These are phyloP conservation scores for Crotalus viridis DNA, from an alignment of 2,113 vertebrate species.

Conservation along the genomic window DNA sequence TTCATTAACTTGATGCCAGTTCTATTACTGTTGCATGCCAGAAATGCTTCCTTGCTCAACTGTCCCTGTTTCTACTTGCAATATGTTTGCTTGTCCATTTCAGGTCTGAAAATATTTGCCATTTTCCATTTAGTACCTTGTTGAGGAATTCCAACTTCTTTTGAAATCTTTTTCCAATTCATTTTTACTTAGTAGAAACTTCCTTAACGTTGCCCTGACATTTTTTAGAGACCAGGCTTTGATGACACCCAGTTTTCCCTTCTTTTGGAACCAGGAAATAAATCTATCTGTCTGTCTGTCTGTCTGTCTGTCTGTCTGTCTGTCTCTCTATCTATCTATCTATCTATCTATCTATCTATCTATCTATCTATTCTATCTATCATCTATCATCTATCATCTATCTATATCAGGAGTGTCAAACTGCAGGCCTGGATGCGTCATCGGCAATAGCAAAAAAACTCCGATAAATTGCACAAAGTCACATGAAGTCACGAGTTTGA, in stretches of 20 bases:
- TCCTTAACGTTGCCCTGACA: neutral
- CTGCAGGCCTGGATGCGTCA: too few relatives aligned
- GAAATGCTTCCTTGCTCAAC: neutral
- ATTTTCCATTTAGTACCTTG: neutral
- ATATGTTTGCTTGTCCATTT: neutral
- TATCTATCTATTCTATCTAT: too few relatives aligned
- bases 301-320: too few relatives aligned
- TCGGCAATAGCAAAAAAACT: too few relatives aligned
- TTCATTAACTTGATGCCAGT: neutral
- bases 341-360: too few relatives aligned
- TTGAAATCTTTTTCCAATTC: neutral
- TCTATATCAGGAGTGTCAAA: too few relatives aligned
- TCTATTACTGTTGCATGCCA: neutral
- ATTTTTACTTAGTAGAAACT: neutral
- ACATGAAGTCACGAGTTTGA: too few relatives aligned
- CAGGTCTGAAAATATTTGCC: neutral
- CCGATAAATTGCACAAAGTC: too few relatives aligned
- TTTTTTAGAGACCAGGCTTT: neutral
- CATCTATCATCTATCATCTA: too few relatives aligned
- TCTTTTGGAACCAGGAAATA: neutral
- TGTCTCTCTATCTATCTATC: too few relatives aligned
- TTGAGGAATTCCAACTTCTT: neutral
- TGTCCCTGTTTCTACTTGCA: neutral
- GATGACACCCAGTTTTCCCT: neutral
- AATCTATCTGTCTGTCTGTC: too few relatives aligned